Evolutionary conservation across 2,797 vertebrate species (phyloP).

Genomic region (Crocidura indochinensis): DNA sequence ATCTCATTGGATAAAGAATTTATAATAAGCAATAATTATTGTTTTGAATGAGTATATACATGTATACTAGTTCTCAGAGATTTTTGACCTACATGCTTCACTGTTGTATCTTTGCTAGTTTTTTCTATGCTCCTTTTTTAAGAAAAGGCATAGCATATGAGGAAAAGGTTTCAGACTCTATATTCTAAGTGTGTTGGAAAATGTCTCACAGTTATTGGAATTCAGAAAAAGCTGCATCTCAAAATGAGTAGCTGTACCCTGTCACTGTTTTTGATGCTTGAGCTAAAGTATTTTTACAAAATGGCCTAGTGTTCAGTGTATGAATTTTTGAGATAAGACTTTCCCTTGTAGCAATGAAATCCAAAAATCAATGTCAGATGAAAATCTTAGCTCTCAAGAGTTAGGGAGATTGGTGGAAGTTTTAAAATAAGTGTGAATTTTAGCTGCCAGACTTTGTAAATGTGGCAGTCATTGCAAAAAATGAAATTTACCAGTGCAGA

Average conservation of each 20-base stretch:
- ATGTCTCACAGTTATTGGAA: constrained; percentile 73
- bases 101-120: constrained; percentile 18
- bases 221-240: constrained; percentile 75
- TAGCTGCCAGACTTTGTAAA: constrained; percentile 81
- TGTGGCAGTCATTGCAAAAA: constrained; percentile 78
- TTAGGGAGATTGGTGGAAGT: constrained; percentile 84
- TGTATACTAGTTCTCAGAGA: constrained; percentile 8
- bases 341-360: constrained; percentile 83
- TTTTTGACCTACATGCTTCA: constrained; percentile 58
- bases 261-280: constrained; percentile 82
- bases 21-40: too few species aligned
- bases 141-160: neutral
- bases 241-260: constrained; percentile 71
- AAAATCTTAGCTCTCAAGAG: constrained; percentile 85
- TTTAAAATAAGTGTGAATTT: constrained; percentile 87
- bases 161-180: constrained; percentile 22
- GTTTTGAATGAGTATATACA: neutral
- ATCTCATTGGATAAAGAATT: constrained; percentile 7
- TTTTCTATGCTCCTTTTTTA: neutral
- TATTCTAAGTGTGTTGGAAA: constrained; percentile 70
- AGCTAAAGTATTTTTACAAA: constrained; percentile 84
- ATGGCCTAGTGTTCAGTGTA: constrained; percentile 68
- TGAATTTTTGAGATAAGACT: constrained; percentile 85
- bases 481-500: constrained; percentile 85
- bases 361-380: constrained; percentile 87